phyloP scores from a whole-genome alignment of 37 sponge, comb jelly and placozoan species.

The Chondrilla cf. caribensis region DNA sequence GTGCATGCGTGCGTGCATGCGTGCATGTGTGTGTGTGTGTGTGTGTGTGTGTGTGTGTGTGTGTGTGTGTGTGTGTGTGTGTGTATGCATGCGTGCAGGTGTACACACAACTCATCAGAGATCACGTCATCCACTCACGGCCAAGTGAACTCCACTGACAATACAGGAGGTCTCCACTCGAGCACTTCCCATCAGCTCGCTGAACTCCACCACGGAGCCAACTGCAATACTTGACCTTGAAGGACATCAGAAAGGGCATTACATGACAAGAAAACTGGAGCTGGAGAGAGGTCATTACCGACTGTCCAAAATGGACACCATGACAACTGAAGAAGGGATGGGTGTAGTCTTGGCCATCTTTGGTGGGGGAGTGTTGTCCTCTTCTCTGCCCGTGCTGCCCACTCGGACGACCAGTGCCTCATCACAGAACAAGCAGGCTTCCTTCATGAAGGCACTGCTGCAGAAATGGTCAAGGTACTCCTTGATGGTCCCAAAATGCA shows the following conservation, averaged over 20 bases:
- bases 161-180: constrained; percentile 47
- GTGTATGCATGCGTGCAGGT: no score
- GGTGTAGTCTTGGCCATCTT: no score
- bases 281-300: no score
- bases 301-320: no score
- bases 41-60: no score
- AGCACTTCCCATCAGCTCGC: constrained; percentile 33
- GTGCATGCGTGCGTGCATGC: no score
- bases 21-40: no score
- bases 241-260: neutral
- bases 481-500: constrained; percentile 54
- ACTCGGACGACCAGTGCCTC: constrained; percentile 26
- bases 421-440: constrained; percentile 18
- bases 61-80: neutral
- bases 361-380: neutral
- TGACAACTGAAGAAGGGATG: no score
- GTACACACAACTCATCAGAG: no score
- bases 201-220: constrained; percentile 52
- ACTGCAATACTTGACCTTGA: constrained; percentile 33
- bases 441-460: constrained; percentile 20
- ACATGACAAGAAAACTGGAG: neutral
- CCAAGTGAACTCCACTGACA: constrained; percentile 50
- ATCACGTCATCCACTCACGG: constrained; percentile 6
- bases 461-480: constrained; percentile 62
- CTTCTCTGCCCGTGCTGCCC: neutral